Conservation (phyloP, 2,888 invertebrate genomes). For the Asteroscopus sphinx region DNA sequence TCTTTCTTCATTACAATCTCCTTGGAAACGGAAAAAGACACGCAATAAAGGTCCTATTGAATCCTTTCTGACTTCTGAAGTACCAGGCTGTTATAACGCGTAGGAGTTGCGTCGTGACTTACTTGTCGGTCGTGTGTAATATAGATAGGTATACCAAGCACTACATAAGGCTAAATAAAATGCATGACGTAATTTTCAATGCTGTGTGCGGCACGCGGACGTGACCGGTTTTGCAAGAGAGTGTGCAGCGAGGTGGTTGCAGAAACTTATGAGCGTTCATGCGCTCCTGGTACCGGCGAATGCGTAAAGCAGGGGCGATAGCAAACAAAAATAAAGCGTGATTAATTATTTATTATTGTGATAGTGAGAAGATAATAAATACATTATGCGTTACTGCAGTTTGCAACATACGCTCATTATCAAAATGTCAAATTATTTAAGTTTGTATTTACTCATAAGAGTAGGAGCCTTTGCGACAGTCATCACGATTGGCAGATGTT, state of each 20-base stretch:
- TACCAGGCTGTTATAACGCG: constrained; percentile 78
- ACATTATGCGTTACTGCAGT: too few species aligned
- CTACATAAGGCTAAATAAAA: constrained; percentile 85
- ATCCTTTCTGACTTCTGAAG: constrained; percentile 77
- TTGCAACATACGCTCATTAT: too few species aligned
- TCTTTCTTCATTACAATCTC: constrained; percentile 15
- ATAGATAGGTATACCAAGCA: constrained; percentile 74
- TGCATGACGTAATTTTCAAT: constrained; percentile 85
- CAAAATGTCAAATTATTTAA: too few species aligned
- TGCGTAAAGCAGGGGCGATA: constrained; percentile 52
- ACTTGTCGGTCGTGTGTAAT: constrained; percentile 71
- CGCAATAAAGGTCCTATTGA: constrained; percentile 58
- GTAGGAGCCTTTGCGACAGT: too few species aligned
- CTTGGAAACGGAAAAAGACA: constrained; percentile 39
- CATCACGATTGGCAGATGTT: too few species aligned
- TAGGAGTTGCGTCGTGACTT: constrained; percentile 74
- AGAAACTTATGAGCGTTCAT: constrained; percentile 75
- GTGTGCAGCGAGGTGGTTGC: constrained; percentile 75
- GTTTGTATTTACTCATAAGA: too few species aligned
- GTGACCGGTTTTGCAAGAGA: constrained; percentile 83
- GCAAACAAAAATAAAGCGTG: constrained; percentile 27
- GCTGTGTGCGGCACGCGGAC: constrained; percentile 79
- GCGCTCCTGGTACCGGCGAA: constrained; percentile 78
- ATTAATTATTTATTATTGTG: constrained; percentile 23
- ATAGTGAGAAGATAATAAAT: too few species aligned